Conservation (phyloP, 2,797 vertebrate genomes). For the Nyctalus aviator region DNA sequence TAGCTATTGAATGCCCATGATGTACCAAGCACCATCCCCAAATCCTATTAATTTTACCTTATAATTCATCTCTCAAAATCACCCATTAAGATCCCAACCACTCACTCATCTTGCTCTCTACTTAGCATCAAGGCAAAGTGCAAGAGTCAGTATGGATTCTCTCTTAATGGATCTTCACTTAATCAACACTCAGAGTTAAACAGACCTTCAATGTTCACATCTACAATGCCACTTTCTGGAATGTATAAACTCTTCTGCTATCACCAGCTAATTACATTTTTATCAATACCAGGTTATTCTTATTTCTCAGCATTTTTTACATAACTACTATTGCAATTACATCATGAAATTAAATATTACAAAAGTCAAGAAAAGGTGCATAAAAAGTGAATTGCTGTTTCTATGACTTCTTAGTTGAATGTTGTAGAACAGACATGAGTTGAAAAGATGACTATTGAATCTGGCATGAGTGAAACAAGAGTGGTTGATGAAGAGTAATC, state of each 20-base stretch:
- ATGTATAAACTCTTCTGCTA: not conserved
- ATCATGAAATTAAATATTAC: not conserved
- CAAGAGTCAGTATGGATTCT: not conserved
- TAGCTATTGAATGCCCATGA: not conserved
- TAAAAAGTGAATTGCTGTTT: not conserved
- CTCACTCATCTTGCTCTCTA: not conserved
- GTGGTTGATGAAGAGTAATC: not conserved
- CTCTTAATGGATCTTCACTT: not conserved
- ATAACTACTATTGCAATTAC: not conserved
- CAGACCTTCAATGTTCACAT: not conserved
- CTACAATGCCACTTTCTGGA: not conserved
- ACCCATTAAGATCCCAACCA: not conserved
- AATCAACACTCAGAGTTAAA: not conserved
- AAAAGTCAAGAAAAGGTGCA: not conserved
- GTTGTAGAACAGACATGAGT: not conserved
- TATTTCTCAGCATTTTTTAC: not conserved
- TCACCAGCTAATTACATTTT: not conserved
- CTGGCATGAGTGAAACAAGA: not conserved
- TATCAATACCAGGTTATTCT: not conserved
- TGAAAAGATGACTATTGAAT: not conserved
- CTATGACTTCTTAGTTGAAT: constrained; percentile 9
- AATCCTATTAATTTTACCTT: constrained; percentile 28
- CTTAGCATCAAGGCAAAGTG: not conserved
- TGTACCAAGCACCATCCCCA: not conserved
- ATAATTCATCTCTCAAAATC: constrained; percentile 49